phyloP scores from a whole-genome alignment of 2,797 vertebrate species.

The Gobio occitaniae region DNA sequence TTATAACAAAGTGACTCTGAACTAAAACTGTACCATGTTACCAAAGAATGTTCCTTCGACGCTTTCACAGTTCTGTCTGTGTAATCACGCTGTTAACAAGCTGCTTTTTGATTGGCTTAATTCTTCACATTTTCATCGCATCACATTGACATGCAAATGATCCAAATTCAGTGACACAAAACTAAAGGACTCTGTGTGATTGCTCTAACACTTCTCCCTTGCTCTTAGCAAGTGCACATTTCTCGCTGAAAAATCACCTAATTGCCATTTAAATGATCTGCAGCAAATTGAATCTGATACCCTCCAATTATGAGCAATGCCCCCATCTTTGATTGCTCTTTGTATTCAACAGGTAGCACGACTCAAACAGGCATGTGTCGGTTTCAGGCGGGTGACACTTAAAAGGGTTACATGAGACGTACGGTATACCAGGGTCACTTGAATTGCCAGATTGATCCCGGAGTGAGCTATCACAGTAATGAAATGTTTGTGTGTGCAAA shows the following conservation, averaged over 20 bases:
- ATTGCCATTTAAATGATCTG: conserved; percentile 48
- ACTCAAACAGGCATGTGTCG: conserved; percentile 14
- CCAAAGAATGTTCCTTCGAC: not conserved
- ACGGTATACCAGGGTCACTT: conserved; percentile 36
- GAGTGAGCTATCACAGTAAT: conserved; percentile 52
- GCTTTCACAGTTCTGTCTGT: not conserved
- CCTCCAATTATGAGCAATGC: conserved; percentile 23
- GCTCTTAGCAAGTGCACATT: conserved; percentile 15
- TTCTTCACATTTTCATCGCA: conserved; percentile 38
- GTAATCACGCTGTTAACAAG: conserved; percentile 28
- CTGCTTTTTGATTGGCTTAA: conserved; percentile 37
- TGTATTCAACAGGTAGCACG: conserved; percentile 43
- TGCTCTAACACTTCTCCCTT: conserved; percentile 33
- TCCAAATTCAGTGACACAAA: conserved; percentile 24
- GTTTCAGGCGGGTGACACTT: conserved; percentile 11
- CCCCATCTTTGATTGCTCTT: conserved; percentile 42
- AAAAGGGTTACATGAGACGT: conserved; percentile 38
- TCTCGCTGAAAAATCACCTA: conserved; percentile 34
- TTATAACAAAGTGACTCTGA: conserved; percentile 10
- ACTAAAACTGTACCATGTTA: not conserved
- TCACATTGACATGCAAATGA: conserved; percentile 47
- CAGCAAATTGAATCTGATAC: conserved; percentile 44
- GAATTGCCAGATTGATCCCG: conserved; percentile 46
- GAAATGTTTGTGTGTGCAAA: conserved; percentile 57
- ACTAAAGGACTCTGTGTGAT: conserved; percentile 40